Evolutionary conservation across 1,140 invertebrate species (phyloP).

Genomic region (Zaprionus davidi): DNA sequence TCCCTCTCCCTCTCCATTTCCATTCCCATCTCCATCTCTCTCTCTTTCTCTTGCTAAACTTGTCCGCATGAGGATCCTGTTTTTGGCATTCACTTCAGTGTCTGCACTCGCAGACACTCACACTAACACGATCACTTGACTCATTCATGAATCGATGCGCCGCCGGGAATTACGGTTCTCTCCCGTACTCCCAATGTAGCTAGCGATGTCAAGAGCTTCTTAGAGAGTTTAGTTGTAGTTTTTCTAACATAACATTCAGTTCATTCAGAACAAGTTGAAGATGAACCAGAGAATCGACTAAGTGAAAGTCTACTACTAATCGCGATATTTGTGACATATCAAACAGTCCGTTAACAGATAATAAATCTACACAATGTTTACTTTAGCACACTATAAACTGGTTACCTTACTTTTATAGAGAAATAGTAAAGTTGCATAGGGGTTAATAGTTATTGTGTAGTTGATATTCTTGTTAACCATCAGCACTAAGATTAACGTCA

Average conservation of each 20-base stretch:
- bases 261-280: not conserved
- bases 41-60: slow-evolving; percentile 3
- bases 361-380: too few species aligned
- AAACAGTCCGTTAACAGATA: too few species aligned
- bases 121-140: slow-evolving; percentile 33
- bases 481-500: too few species aligned
- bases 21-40: not conserved
- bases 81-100: slow-evolving; percentile 28
- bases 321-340: too few species aligned
- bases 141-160: slow-evolving; percentile 36
- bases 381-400: too few species aligned
- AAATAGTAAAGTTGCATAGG: too few species aligned
- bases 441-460: too few species aligned
- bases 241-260: not conserved
- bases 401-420: too few species aligned
- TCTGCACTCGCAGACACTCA: not conserved
- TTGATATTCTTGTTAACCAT: too few species aligned
- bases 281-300: not conserved
- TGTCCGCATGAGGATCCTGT: slow-evolving; percentile 35
- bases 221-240: slow-evolving; percentile 20
- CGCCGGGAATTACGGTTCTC: slow-evolving; percentile 22
- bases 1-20: not conserved
- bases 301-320: not conserved
- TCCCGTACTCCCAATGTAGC: not conserved
- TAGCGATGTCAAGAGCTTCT: slow-evolving; percentile 19